Conservation (phyloP, 1,140 invertebrate genomes). For the Bombyx mandarina region DNA sequence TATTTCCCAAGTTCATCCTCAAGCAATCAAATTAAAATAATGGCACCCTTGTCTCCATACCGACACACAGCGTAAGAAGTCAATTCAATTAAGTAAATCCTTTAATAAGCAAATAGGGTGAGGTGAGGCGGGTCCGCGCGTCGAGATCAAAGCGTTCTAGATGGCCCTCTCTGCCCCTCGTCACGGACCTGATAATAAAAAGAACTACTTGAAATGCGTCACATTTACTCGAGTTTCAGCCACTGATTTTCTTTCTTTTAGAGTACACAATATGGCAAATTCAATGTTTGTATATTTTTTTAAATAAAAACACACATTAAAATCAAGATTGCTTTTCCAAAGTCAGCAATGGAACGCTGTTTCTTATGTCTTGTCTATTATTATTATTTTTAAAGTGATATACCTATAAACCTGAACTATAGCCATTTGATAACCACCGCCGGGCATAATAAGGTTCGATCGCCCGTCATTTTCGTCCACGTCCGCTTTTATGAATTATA, state of each 20-base stretch:
- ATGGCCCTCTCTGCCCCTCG: slow-evolving; percentile 11
- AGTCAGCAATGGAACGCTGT: too few relatives aligned
- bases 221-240: neutral
- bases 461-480: too few relatives aligned
- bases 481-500: too few relatives aligned
- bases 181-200: neutral
- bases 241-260: too few relatives aligned
- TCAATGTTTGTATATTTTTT: neutral
- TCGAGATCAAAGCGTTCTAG: slow-evolving; percentile 37
- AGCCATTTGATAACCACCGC: too few relatives aligned
- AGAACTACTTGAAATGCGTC: neutral
- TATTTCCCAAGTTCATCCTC: neutral
- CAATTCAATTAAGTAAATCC: slow-evolving; percentile 47
- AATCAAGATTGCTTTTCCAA: too few relatives aligned
- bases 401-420: too few relatives aligned
- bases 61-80: slow-evolving; percentile 22
- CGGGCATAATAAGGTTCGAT: too few relatives aligned
- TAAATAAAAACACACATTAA: neutral
- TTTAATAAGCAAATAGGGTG: slow-evolving; percentile 42
- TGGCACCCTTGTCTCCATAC: slow-evolving; percentile 15
- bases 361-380: too few relatives aligned
- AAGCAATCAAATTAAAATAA: slow-evolving; percentile 24
- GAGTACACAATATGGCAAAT: too few relatives aligned
- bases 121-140: slow-evolving; percentile 25
- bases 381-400: too few relatives aligned